A percentile compares a stretch with the other conserved stretches of the same genome.
phyloP scores from a whole-genome alignment of 2,113 vertebrate species.

The Rhinolophus sinicus region DNA sequence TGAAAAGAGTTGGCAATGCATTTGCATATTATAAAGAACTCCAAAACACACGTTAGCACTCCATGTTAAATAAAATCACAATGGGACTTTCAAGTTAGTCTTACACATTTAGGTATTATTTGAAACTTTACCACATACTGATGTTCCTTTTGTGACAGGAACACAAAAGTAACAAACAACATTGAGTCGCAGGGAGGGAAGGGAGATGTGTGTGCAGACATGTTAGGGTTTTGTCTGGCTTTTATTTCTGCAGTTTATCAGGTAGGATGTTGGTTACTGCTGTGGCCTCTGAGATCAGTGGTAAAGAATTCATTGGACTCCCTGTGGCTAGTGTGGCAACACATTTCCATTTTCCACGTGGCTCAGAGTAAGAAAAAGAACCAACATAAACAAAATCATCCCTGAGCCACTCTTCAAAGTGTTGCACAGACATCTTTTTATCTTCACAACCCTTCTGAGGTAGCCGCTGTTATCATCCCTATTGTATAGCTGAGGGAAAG shows the following conservation, averaged over 20 bases:
- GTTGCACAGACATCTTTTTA: background rate
- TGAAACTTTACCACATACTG: background rate
- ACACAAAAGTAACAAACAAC: background rate
- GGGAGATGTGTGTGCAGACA: background rate
- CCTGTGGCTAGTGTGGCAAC: background rate
- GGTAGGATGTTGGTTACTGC: background rate
- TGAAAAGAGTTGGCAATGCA: background rate
- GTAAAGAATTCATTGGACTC: background rate
- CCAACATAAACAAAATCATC: background rate
- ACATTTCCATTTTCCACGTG: background rate
- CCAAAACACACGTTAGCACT: background rate
- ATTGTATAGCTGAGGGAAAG: background rate
- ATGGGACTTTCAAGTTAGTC: background rate
- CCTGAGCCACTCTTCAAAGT: background rate
- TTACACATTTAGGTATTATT: background rate
- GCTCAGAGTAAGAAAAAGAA: background rate
- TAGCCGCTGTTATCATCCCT: background rate
- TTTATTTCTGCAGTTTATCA: background rate
- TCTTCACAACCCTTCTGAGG: background rate
- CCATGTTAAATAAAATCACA: background rate
- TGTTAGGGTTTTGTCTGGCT: background rate
- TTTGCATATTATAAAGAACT: background rate
- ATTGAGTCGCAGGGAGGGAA: accelerated
- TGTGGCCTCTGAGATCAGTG: background rate
- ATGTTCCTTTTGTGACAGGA: background rate